Percentiles rank a stretch among this genome's conserved stretches.
phyloP scores from a whole-genome alignment of 2,797 vertebrate species.

The Sebastes kiyomatsui region DNA sequence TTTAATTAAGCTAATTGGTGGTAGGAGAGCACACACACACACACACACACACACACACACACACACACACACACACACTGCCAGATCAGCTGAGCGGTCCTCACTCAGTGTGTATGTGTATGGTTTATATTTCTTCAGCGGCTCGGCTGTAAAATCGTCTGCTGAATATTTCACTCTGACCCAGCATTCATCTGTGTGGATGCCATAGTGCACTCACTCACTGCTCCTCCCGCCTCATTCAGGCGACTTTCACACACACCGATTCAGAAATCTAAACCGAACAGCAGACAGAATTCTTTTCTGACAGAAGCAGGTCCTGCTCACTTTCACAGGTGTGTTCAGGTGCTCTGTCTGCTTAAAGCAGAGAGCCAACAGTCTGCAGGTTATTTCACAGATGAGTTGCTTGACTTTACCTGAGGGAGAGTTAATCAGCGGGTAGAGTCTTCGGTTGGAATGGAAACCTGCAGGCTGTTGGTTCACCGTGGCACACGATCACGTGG shows the following conservation, averaged over 20 bases:
- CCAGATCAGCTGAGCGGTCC: slow-evolving; percentile 14
- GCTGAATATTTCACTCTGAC: slow-evolving; percentile 41
- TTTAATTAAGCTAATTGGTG: slow-evolving; percentile 62
- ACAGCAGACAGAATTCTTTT: not conserved
- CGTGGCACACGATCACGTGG: not conserved
- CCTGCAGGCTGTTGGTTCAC: not conserved
- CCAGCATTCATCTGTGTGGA: not conserved
- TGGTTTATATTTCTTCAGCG: slow-evolving; percentile 7
- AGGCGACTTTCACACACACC: not conserved
- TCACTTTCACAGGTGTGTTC: not conserved
- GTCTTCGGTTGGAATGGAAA: not conserved
- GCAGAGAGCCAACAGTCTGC: not conserved
- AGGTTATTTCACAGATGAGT: slow-evolving; percentile 4
- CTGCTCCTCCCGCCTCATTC: slow-evolving; percentile 2
- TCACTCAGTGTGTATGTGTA: not conserved
- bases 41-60: not conserved
- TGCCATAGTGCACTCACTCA: not conserved
- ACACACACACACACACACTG: slow-evolving; percentile 4
- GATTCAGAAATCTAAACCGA: not conserved
- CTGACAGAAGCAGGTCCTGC: not conserved
- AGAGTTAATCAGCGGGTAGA: not conserved
- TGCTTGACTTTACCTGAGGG: slow-evolving; percentile 1
- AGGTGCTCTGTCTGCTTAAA: not conserved
- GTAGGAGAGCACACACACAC: not conserved
- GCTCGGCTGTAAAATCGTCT: slow-evolving; percentile 36